phyloP scores from a whole-genome alignment of 2,888 invertebrate genomes.

The Anthophora plumipes region DNA sequence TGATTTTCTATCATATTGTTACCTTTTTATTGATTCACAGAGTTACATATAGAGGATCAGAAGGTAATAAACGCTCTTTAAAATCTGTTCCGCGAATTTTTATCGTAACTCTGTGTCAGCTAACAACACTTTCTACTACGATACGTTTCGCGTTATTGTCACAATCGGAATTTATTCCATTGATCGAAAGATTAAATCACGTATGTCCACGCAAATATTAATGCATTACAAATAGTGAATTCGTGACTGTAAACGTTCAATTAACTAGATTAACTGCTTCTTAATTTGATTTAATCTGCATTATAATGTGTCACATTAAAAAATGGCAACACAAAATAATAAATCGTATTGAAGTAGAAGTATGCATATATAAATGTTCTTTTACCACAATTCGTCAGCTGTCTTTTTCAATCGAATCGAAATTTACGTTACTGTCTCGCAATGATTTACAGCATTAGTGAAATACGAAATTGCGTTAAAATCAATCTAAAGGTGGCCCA shows the following conservation, averaged over 20 bases:
- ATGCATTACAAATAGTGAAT: background rate
- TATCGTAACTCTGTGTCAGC: background rate
- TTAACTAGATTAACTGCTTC: conserved; percentile 13
- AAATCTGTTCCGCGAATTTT: background rate
- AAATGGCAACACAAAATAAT: background rate
- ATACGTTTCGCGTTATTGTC: background rate
- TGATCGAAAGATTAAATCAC: conserved; percentile 37
- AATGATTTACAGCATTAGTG: background rate
- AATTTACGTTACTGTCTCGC: background rate
- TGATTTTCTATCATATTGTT: too few species aligned
- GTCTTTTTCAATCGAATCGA: background rate
- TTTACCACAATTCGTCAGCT: too few species aligned
- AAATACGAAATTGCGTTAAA: conserved; percentile 9
- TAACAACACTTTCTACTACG: background rate
- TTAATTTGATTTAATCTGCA: conserved; percentile 17
- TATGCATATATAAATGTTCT: too few species aligned
- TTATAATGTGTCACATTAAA: background rate
- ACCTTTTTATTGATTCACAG: too few species aligned
- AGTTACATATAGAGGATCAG: background rate
- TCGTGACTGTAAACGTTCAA: background rate
- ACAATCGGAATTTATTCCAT: conserved; percentile 1
- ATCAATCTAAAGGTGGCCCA: conserved; percentile 30
- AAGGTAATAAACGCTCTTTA: background rate
- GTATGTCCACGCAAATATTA: conserved; percentile 5
- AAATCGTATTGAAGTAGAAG: background rate